Conservation (phyloP, 2,888 invertebrate genomes). For the Terebella lapidaria region DNA sequence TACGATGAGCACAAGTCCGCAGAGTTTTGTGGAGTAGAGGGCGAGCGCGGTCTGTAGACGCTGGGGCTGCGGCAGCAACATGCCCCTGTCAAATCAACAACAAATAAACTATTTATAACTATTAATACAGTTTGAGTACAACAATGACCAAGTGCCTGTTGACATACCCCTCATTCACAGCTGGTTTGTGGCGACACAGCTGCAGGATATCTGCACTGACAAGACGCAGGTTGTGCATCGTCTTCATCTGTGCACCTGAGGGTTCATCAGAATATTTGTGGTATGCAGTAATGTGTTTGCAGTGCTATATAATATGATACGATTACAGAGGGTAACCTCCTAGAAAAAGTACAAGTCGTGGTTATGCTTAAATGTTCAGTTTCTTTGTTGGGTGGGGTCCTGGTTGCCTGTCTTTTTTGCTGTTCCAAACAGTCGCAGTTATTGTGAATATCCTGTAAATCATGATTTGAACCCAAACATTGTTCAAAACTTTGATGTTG, state of each 20-base stretch:
- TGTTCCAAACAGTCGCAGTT: too few species aligned
- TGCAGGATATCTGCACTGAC: slow-evolving; percentile 79
- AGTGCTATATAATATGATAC: too few species aligned
- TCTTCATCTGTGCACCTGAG: slow-evolving; percentile 86
- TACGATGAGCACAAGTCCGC: slow-evolving; percentile 79
- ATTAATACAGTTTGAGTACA: not conserved
- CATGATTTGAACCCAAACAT: too few species aligned
- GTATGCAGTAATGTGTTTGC: too few species aligned
- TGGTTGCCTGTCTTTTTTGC: too few species aligned
- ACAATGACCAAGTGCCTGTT: not conserved
- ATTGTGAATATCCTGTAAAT: too few species aligned
- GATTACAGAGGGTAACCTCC: too few species aligned
- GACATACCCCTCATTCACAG: not conserved
- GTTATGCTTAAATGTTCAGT: too few species aligned
- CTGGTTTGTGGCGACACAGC: slow-evolving; percentile 60
- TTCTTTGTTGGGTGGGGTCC: too few species aligned
- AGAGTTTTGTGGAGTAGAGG: slow-evolving; percentile 85
- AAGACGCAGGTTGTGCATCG: slow-evolving; percentile 94
- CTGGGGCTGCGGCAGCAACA: slow-evolving; percentile 61
- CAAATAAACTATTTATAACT: not conserved
- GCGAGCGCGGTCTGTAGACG: slow-evolving; percentile 87
- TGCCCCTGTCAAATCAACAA: slow-evolving; percentile 9
- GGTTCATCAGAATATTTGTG: too few species aligned
- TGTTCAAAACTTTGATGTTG: too few species aligned
- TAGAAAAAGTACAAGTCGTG: too few species aligned